A percentile compares a stretch with the other conserved stretches of the same genome.
These are phyloP conservation scores for Haliclona indistincta DNA, from an alignment of 37 sponge, comb jelly and placozoan species.

Conservation along the genomic window DNA sequence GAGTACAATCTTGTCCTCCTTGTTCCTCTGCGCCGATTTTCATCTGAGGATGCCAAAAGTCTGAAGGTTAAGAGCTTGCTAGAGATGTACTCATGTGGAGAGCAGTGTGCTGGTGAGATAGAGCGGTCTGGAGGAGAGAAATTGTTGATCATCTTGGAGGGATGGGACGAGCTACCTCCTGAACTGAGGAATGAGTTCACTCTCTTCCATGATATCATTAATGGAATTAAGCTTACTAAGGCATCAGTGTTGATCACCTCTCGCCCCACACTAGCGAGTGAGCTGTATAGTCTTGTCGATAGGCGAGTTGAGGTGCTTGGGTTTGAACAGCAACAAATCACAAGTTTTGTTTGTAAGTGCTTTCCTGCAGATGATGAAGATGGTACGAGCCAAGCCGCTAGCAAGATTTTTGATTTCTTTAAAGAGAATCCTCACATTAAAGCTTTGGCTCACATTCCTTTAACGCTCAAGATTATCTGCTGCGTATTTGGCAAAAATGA, in stretches of 20 bases:
- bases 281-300: conserved; percentile 29
- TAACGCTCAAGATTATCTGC: conserved; percentile 38
- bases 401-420: conserved; percentile 5
- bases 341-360: conserved; percentile 2
- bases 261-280: conserved; percentile 23
- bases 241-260: conserved; percentile 41
- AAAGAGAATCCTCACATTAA: conserved; percentile 29
- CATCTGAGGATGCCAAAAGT: not conserved
- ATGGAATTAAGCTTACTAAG: conserved; percentile 9
- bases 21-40: conserved; percentile 7
- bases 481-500: not conserved
- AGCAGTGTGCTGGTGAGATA: not conserved
- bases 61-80: not conserved
- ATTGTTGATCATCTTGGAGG: conserved; percentile 25
- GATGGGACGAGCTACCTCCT: conserved; percentile 42
- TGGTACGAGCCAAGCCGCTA: no score
- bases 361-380: not conserved
- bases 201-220: conserved; percentile 25
- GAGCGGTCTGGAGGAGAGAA: not conserved
- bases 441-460: conserved; percentile 41
- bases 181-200: not conserved
- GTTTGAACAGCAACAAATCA: not conserved
- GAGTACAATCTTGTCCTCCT: conserved; percentile 29
- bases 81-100: not conserved
- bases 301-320: conserved; percentile 34